Evolutionary conservation across 2,797 vertebrate genomes (phyloP).

Genomic region (Phalloptychus januarius): DNA sequence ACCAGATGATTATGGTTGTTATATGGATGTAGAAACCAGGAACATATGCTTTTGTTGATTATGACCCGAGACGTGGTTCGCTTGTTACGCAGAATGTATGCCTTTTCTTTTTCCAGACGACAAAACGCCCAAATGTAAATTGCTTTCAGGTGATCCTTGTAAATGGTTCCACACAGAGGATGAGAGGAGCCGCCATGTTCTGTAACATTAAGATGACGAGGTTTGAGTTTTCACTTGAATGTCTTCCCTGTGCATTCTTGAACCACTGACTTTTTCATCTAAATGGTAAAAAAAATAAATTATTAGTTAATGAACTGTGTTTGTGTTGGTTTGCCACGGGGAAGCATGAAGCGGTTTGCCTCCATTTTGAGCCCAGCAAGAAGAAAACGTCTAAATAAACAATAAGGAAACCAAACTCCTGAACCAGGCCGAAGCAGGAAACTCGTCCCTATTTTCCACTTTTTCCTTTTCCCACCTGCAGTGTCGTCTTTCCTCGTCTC

Average conservation of each 20-base stretch:
- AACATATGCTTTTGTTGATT: constrained; percentile 75
- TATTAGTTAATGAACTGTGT: constrained; percentile 80
- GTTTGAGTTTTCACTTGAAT: constrained; percentile 52
- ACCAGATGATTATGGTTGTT: constrained; percentile 68
- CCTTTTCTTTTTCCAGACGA: constrained; percentile 62
- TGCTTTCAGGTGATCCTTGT: constrained; percentile 45
- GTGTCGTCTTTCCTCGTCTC: constrained; percentile 52
- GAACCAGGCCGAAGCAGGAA: constrained; percentile 64
- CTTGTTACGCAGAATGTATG: constrained; percentile 73
- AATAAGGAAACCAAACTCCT: constrained; percentile 69
- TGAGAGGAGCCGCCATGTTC: constrained; percentile 42
- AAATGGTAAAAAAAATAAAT: constrained; percentile 81
- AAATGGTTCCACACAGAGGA: constrained; percentile 49
- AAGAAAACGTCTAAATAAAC: constrained; percentile 75
- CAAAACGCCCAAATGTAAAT: constrained; percentile 48
- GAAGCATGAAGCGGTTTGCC: constrained; percentile 25
- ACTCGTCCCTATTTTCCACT: constrained; percentile 38
- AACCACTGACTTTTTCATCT: constrained; percentile 84
- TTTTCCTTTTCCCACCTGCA: constrained; percentile 35
- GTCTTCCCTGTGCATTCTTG: constrained; percentile 77
- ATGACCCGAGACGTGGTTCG: constrained; percentile 64
- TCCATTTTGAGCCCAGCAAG: constrained; percentile 45
- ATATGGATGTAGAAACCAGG: constrained; percentile 74
- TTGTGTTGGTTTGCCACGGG: constrained; percentile 46
- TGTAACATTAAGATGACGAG: constrained; percentile 37